Percentiles rank a stretch among this genome's conserved stretches.
These are phyloP conservation scores for Cecropterus lyciades DNA, from an alignment of 1,140 invertebrate species.

Conservation along the genomic window DNA sequence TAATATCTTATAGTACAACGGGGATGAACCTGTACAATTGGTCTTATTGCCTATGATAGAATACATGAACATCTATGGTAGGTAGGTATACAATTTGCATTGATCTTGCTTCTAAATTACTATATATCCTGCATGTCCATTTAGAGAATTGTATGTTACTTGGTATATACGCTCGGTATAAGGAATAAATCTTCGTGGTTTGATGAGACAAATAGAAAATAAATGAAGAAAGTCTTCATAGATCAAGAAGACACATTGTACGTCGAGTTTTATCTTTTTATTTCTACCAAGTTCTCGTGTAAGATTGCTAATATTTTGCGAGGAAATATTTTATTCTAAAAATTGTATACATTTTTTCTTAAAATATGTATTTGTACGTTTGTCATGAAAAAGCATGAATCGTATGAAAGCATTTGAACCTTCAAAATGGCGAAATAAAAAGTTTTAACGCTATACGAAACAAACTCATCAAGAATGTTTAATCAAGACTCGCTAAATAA, in stretches of 20 bases:
- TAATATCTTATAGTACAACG: too few relatives aligned
- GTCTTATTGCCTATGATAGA: too few relatives aligned
- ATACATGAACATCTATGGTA: too few relatives aligned
- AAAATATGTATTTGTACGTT: not conserved
- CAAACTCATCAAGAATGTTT: constrained; percentile 20
- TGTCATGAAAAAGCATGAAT: too few relatives aligned
- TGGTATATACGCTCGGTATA: too few relatives aligned
- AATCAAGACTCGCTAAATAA: constrained; percentile 5
- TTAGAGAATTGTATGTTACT: too few relatives aligned
- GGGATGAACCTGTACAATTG: too few relatives aligned
- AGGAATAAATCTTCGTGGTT: not conserved
- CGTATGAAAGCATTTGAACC: constrained; percentile 1
- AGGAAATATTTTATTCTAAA: constrained; percentile 4
- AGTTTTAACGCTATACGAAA: constrained; percentile 12
- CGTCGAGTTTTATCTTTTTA: constrained; percentile 1
- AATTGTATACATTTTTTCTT: not conserved
- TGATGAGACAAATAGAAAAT: constrained; percentile 6
- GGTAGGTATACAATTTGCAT: too few relatives aligned
- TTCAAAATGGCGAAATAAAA: not conserved
- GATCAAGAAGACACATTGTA: not conserved
- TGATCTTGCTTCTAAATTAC: too few relatives aligned
- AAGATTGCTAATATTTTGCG: not conserved
- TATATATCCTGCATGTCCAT: too few relatives aligned
- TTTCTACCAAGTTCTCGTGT: constrained; percentile 1
- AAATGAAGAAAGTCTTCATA: not conserved